Evolutionary conservation across 2,113 vertebrate species (phyloP).

Genomic region (Erpornis zantholeuca): DNA sequence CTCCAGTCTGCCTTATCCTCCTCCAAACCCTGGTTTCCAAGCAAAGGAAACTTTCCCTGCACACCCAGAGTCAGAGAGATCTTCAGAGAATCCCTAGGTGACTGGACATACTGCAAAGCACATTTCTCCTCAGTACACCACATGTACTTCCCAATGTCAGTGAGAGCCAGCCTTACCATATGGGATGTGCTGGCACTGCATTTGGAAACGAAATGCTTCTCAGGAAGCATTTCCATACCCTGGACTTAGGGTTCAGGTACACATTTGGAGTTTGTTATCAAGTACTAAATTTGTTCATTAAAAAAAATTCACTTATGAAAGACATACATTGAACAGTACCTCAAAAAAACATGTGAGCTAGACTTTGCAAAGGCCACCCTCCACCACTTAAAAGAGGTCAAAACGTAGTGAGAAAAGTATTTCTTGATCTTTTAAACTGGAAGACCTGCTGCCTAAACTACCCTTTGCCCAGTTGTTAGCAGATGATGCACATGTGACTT

Average conservation of each 20-base stretch:
- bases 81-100: not conserved
- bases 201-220: not conserved
- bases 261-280: not conserved
- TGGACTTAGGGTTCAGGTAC: not conserved
- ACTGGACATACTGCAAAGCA: not conserved
- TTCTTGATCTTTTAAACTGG: not conserved
- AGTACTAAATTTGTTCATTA: not conserved
- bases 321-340: not conserved
- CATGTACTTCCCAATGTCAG: not conserved
- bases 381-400: not conserved
- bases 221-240: too few relatives aligned
- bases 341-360: not conserved
- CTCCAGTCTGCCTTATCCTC: not conserved
- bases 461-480: not conserved
- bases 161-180: not conserved
- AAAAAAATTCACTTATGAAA: not conserved
- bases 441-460: not conserved
- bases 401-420: not conserved
- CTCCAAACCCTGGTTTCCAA: not conserved
- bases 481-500: not conserved
- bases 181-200: not conserved
- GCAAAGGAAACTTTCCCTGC: not conserved
- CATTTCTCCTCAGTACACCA: not conserved
- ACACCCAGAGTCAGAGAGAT: not conserved
- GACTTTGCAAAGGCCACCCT: not conserved